Evolutionary conservation across 2,797 vertebrate genomes (phyloP).

Genomic region (Tadarida brasiliensis): DNA sequence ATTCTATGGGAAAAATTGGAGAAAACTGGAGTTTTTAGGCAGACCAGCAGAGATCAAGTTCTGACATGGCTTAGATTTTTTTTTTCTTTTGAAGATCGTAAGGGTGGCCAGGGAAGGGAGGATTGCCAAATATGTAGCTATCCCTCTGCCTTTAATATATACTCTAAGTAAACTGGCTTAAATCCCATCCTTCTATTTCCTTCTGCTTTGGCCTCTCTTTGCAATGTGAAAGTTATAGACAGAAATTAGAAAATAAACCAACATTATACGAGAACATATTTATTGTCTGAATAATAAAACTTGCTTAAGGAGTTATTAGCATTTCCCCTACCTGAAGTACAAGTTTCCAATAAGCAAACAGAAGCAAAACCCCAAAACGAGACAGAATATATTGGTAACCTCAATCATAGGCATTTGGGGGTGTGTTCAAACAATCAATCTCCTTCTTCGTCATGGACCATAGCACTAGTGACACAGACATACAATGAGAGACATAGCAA

Average conservation of each 20-base stretch:
- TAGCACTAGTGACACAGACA: background rate
- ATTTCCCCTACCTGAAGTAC: slow-evolving; percentile 52
- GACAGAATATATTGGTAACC: slow-evolving; percentile 47
- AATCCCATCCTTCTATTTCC: background rate
- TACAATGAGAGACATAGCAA: background rate
- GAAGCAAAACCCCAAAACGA: slow-evolving; percentile 42
- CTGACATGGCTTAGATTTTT: background rate
- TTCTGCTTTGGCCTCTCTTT: background rate
- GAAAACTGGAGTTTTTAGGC: background rate
- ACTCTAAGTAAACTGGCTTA: slow-evolving; percentile 6
- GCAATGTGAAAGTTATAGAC: slow-evolving; percentile 67
- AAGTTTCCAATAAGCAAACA: slow-evolving; percentile 62
- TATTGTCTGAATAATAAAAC: slow-evolving; percentile 77
- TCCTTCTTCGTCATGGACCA: background rate
- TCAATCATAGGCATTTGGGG: background rate
- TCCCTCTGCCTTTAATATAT: background rate
- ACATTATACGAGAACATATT: slow-evolving; percentile 65
- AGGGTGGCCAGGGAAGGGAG: background rate
- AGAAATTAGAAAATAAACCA: slow-evolving; percentile 76
- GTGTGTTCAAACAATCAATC: background rate
- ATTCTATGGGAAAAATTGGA: background rate
- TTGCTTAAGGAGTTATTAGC: slow-evolving; percentile 61
- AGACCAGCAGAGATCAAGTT: background rate
- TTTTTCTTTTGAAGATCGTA: background rate
- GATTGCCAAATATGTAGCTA: background rate